Percentiles rank a stretch among this genome's conserved stretches.
These are phyloP conservation scores for Galbula dea DNA, from an alignment of 2,113 vertebrate genomes.

Conservation along the genomic window DNA sequence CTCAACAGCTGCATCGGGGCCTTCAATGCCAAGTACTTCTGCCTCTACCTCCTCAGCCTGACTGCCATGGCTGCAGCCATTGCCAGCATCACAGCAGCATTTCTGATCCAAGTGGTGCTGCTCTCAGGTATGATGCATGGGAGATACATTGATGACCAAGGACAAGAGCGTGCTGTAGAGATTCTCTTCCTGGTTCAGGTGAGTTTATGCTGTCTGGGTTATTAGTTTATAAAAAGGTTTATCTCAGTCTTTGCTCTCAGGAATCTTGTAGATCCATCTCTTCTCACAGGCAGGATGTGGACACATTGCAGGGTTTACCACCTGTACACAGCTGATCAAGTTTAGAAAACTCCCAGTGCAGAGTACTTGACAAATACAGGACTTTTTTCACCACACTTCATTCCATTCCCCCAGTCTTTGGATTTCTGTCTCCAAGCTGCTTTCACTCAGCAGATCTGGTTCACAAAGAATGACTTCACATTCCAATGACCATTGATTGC, in stretches of 20 bases:
- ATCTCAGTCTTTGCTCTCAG: neutral
- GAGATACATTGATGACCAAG: conserved; percentile 77
- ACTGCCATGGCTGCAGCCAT: conserved; percentile 71
- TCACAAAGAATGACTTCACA: neutral
- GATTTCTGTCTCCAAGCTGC: neutral
- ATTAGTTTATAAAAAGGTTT: neutral
- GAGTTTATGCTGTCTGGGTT: neutral
- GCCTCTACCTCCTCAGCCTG: conserved; percentile 85
- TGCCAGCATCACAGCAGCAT: conserved; percentile 62
- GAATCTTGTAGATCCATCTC: neutral
- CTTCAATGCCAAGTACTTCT: conserved; percentile 82
- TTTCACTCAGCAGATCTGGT: neutral
- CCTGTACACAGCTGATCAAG: neutral
- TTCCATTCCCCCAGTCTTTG: neutral
- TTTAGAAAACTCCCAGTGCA: neutral
- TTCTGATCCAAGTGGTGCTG: conserved; percentile 79
- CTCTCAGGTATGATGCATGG: conserved; percentile 71
- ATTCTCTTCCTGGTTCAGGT: conserved; percentile 84
- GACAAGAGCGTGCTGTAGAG: conserved; percentile 74
- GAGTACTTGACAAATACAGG: neutral
- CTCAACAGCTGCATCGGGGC: conserved; percentile 95
- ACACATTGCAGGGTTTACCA: neutral
- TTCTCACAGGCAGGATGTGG: neutral
- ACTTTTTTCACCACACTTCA: neutral
- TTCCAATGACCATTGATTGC: neutral